Conservation (phyloP, 2,797 vertebrate genomes). For the Vultur gryphus region DNA sequence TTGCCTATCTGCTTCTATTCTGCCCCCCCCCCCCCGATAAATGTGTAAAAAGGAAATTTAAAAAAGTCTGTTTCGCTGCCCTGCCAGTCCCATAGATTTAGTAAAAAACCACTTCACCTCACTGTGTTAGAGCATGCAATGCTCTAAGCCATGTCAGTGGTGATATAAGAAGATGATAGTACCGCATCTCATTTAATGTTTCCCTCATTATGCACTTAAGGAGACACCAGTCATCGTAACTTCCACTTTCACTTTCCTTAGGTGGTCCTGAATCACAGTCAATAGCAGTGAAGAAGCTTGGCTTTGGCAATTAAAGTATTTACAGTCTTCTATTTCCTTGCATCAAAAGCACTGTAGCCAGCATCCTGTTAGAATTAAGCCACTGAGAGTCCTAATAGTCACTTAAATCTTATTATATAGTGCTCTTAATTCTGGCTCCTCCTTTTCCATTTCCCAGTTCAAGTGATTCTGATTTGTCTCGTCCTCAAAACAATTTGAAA, state of each 20-base stretch:
- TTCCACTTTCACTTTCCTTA: background rate
- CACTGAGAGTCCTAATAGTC: background rate
- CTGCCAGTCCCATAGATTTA: background rate
- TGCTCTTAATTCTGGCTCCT: background rate
- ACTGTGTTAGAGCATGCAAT: background rate
- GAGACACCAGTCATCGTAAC: background rate
- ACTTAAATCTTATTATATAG: background rate
- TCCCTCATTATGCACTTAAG: background rate
- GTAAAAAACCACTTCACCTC: background rate
- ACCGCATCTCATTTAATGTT: background rate
- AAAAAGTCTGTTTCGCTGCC: background rate
- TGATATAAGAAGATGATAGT: background rate
- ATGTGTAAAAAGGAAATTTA: background rate
- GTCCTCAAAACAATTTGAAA: slow-evolving; percentile 5
- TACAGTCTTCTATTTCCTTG: background rate
- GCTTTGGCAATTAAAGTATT: background rate
- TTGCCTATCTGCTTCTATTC: background rate
- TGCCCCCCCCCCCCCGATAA: background rate
- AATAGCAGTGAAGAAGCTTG: background rate
- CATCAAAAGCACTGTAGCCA: background rate
- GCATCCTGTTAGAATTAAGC: background rate
- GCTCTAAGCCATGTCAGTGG: background rate
- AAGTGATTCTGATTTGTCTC: background rate
- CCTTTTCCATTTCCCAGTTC: background rate
- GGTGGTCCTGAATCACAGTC: background rate